Percentiles rank a stretch among this genome's conserved stretches.
Evolutionary conservation across 2,888 invertebrate genomes (phyloP).

Genomic region (Synanthedon tipuliformis): DNA sequence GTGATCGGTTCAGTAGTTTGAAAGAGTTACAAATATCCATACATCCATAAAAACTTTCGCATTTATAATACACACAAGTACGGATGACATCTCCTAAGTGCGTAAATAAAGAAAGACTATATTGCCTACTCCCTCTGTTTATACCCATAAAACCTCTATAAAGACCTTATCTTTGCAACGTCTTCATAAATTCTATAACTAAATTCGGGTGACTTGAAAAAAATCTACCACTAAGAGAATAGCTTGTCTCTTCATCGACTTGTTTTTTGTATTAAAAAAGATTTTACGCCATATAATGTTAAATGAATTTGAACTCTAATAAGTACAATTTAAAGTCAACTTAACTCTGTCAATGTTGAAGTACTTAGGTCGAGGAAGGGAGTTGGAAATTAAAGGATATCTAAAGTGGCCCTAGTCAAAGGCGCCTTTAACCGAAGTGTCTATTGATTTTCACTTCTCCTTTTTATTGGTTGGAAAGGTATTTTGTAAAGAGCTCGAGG

Average conservation of each 20-base stretch:
- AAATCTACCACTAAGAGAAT: neutral
- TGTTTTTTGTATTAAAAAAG: neutral
- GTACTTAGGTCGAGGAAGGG: neutral
- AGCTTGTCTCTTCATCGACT: neutral
- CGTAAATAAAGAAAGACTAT: too few relatives aligned
- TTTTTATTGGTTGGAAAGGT: neutral
- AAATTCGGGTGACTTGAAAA: neutral
- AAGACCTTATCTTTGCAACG: neutral
- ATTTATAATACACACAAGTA: too few relatives aligned
- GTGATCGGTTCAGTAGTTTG: too few relatives aligned
- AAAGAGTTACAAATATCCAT: too few relatives aligned
- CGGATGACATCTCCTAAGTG: too few relatives aligned
- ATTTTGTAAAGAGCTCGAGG: neutral
- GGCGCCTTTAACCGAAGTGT: conserved; percentile 17
- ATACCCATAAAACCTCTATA: too few relatives aligned
- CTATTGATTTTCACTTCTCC: conserved; percentile 27
- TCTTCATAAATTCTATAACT: neutral
- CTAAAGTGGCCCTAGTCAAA: conserved; percentile 16
- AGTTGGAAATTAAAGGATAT: conserved; percentile 12
- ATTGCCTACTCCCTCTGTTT: too few relatives aligned
- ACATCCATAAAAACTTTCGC: too few relatives aligned
- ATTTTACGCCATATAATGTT: too few relatives aligned
- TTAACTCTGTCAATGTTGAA: neutral
- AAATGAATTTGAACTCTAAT: too few relatives aligned
- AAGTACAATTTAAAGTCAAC: too few relatives aligned